Percentiles rank a stretch among this genome's conserved stretches.
Evolutionary conservation across 2,113 vertebrate genomes (phyloP).

Genomic region (Albula goreensis): DNA sequence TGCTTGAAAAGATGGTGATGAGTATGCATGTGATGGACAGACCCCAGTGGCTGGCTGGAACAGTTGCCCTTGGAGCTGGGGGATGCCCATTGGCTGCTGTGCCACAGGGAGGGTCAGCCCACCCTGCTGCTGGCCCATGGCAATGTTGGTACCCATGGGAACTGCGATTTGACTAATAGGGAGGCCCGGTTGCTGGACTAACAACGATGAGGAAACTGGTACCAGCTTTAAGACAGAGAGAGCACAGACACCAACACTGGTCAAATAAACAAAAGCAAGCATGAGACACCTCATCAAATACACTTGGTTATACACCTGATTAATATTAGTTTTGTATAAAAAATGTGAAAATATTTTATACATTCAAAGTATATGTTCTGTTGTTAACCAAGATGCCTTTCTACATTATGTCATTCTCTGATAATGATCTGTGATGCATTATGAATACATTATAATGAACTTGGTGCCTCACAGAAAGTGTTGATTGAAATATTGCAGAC

Average conservation of each 20-base stretch:
- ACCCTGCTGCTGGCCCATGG: slow-evolving; percentile 42
- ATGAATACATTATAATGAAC: background rate
- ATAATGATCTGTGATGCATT: background rate
- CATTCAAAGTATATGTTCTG: background rate
- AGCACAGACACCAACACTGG: too few relatives aligned
- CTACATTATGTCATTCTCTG: background rate
- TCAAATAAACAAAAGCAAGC: background rate
- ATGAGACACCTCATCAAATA: background rate
- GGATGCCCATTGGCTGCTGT: slow-evolving; percentile 44
- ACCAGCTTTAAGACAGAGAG: slow-evolving; percentile 37
- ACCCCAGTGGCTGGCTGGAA: slow-evolving; percentile 39
- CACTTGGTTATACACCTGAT: background rate
- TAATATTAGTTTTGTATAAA: background rate
- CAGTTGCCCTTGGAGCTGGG: slow-evolving; percentile 37
- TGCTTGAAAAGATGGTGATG: too few relatives aligned
- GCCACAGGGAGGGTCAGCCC: slow-evolving; percentile 37
- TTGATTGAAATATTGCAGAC: background rate
- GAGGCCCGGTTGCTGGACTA: slow-evolving; percentile 54
- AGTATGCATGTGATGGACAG: slow-evolving; percentile 4
- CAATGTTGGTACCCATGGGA: slow-evolving; percentile 42
- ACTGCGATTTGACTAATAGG: slow-evolving; percentile 42
- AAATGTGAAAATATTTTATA: background rate
- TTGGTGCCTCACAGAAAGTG: background rate
- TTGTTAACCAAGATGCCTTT: background rate
- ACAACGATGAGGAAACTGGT: slow-evolving; percentile 51